A percentile compares a stretch with the other conserved stretches of the same genome.
phyloP scores from a whole-genome alignment of 2,797 vertebrate species.

The Cossypha dichroa region DNA sequence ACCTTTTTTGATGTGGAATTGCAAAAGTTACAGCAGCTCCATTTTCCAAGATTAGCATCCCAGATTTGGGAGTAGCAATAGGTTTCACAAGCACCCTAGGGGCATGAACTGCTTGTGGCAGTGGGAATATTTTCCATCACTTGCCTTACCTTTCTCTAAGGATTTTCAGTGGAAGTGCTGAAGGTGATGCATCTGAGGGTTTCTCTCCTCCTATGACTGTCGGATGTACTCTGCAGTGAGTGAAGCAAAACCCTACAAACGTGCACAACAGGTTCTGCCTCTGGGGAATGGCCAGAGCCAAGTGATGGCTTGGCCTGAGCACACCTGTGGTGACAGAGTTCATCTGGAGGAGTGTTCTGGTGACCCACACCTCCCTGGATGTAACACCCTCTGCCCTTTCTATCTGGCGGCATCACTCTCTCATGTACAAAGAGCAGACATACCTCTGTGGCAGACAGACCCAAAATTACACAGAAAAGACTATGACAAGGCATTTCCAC shows the following conservation, averaged over 20 bases:
- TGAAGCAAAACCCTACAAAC: not conserved
- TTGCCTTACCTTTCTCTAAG: not conserved
- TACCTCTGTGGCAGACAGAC: not conserved
- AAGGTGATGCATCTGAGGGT: not conserved
- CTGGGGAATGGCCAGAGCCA: not conserved
- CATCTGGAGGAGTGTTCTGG: not conserved
- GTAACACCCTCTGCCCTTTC: not conserved
- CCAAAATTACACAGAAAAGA: not conserved
- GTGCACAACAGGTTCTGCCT: not conserved
- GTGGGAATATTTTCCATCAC: not conserved
- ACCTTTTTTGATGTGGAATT: not conserved
- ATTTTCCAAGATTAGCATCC: not conserved
- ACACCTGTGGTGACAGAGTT: conserved; percentile 3
- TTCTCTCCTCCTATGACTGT: not conserved
- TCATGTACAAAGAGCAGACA: not conserved
- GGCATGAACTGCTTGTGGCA: not conserved
- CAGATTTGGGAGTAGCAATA: not conserved
- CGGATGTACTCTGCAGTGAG: accelerated
- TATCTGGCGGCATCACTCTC: not conserved
- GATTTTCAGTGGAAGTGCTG: not conserved
- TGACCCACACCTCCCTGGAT: not conserved
- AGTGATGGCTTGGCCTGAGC: not conserved
- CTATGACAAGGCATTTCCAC: not conserved
- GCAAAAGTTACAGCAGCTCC: not conserved
- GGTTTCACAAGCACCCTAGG: not conserved